phyloP scores from a whole-genome alignment of 2,888 invertebrate species.

The Oscheius sp. region DNA sequence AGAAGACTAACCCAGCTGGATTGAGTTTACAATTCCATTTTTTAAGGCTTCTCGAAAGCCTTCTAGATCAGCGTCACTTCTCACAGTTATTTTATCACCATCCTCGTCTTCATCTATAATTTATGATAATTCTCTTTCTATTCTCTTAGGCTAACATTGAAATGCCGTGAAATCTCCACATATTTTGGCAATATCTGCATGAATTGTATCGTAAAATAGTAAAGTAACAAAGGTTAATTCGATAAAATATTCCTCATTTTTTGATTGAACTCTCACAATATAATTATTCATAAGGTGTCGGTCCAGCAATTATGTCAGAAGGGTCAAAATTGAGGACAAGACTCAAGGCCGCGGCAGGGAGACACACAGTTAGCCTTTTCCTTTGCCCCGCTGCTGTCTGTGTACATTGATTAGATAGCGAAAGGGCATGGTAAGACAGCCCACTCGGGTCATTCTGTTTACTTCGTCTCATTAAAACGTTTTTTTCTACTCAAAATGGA shows the following conservation, averaged over 20 bases:
- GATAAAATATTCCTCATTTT: background rate
- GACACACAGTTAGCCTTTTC: constrained; percentile 15
- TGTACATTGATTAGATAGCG: constrained; percentile 31
- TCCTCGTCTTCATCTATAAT: constrained; percentile 29
- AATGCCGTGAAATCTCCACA: constrained; percentile 17
- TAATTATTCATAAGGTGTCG: constrained; percentile 11
- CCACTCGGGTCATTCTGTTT: background rate
- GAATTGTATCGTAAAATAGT: constrained; percentile 23
- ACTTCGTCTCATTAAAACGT: background rate
- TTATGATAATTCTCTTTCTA: background rate
- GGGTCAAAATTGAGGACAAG: background rate
- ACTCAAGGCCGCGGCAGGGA: constrained; percentile 2
- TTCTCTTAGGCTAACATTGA: constrained; percentile 8
- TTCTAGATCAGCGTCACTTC: constrained; percentile 9
- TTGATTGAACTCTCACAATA: background rate
- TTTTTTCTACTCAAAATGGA: constrained; percentile 21
- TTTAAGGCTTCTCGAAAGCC: background rate
- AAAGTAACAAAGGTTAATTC: constrained; percentile 20
- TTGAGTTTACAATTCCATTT: background rate
- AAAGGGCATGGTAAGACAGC: background rate
- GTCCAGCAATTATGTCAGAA: background rate
- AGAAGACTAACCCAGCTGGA: no score
- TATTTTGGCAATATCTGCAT: constrained; percentile 12
- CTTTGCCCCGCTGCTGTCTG: background rate
- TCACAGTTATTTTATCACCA: constrained; percentile 21